Evolutionary conservation across 1,140 invertebrate genomes (phyloP).

Genomic region (Brachionus asplanchnoidis): DNA sequence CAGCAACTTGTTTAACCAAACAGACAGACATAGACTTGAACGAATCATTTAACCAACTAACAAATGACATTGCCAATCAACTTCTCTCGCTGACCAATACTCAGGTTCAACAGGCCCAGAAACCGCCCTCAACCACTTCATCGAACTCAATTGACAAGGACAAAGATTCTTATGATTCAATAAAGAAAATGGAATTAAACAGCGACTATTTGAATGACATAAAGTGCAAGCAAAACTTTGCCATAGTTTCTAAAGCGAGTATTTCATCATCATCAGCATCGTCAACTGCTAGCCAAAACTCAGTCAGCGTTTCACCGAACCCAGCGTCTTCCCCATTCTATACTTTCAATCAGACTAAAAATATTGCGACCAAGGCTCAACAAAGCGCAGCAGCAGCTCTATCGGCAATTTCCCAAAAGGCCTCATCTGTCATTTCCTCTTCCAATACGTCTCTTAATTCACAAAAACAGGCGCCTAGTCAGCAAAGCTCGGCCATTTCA

Average conservation of each 20-base stretch:
- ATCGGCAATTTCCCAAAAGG: conserved; percentile 40
- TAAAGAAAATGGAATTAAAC: not conserved
- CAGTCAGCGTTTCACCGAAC: not conserved
- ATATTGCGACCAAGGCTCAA: conserved; percentile 28
- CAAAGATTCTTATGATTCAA: conserved; percentile 8
- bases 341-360: conserved; percentile 7
- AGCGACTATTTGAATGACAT: conserved; percentile 6
- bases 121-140: not conserved
- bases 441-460: conserved; percentile 15
- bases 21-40: not conserved
- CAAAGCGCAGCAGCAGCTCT: conserved; percentile 30
- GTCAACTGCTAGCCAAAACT: not conserved
- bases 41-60: conserved; percentile 22
- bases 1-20: conserved; percentile 6
- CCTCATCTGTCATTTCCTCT: conserved; percentile 25
- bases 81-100: not conserved
- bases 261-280: not conserved
- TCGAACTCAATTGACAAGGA: not conserved
- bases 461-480: not conserved
- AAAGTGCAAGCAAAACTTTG: not conserved
- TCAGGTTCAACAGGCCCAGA: not conserved
- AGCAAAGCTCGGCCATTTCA: not conserved
- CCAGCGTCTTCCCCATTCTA: conserved; percentile 40
- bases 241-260: not conserved
- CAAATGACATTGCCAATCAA: conserved; percentile 34